These are phyloP conservation scores for Ganaspis brasiliensis DNA, from an alignment of 2,888 invertebrate genomes.

Conservation along the genomic window DNA sequence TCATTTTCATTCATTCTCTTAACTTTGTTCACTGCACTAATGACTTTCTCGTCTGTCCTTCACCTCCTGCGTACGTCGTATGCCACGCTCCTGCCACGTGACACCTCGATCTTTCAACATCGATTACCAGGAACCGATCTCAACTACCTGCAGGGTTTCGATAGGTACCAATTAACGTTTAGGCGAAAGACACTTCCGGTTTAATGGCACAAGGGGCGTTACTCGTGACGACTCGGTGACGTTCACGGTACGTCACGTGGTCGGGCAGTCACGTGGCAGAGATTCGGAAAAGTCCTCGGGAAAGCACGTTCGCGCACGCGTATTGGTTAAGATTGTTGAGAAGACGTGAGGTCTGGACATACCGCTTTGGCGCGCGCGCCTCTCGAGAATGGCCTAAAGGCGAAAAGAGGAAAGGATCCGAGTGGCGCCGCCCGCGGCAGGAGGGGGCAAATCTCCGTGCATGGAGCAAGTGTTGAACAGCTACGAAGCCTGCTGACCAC, in stretches of 20 bases:
- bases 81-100: not conserved
- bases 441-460: constrained; percentile 71
- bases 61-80: not conserved
- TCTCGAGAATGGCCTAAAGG: constrained; percentile 82
- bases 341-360: constrained; percentile 70
- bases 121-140: not conserved
- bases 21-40: constrained; percentile 17
- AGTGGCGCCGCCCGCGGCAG: constrained; percentile 79
- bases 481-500: constrained; percentile 73
- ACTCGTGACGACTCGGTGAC: constrained; percentile 56
- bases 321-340: constrained; percentile 70
- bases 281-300: constrained; percentile 68
- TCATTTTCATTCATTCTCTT: not conserved
- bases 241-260: constrained; percentile 61
- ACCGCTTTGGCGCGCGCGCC: constrained; percentile 79
- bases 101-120: not conserved
- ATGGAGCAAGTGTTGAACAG: constrained; percentile 72
- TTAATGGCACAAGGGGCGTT: constrained; percentile 41
- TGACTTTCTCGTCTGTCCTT: constrained; percentile 9
- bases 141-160: not conserved
- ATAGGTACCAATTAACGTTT: not conserved
- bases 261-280: constrained; percentile 48
- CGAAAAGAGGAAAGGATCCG: constrained; percentile 82
- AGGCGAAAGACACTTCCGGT: constrained; percentile 30
- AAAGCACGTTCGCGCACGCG: constrained; percentile 67